Conservation (phyloP, 2,888 invertebrate species). For the Hypomecis atomaria region DNA sequence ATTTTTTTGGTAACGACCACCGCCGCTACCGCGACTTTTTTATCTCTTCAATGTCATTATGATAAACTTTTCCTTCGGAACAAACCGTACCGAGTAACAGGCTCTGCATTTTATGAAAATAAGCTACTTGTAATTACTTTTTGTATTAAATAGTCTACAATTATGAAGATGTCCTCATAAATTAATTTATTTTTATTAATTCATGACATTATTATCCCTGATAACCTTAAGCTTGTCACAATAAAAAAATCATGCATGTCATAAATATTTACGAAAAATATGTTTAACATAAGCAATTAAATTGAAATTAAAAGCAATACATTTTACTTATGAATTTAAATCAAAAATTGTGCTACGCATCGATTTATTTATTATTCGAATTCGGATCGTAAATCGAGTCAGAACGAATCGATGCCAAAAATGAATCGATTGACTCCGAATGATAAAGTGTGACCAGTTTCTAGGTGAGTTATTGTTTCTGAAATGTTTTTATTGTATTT, state of each 20-base stretch:
- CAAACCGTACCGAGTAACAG: no score
- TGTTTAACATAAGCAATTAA: constrained; percentile 25
- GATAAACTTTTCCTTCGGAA: no score
- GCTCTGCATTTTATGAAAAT: no score
- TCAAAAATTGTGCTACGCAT: constrained; percentile 50
- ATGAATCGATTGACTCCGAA: constrained; percentile 53
- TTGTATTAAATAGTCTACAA: no score
- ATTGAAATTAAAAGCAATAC: constrained; percentile 37
- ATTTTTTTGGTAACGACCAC: no score
- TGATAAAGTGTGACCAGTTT: constrained; percentile 4
- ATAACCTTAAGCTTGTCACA: constrained; percentile 3
- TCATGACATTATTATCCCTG: neutral
- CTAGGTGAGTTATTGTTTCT: neutral
- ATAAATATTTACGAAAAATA: constrained; percentile 18
- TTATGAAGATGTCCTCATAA: no score
- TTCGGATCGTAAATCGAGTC: constrained; percentile 66
- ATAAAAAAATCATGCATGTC: constrained; percentile 10
- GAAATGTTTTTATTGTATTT: constrained; percentile 1
- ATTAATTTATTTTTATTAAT: neutral
- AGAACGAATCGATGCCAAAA: constrained; percentile 66
- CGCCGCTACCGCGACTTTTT: no score
- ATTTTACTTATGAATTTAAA: constrained; percentile 43
- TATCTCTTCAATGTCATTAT: no score
- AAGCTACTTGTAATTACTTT: no score
- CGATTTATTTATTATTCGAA: constrained; percentile 54